phyloP scores from a whole-genome alignment of 2,888 invertebrate species.

The Macrosiphum euphorbiae region DNA sequence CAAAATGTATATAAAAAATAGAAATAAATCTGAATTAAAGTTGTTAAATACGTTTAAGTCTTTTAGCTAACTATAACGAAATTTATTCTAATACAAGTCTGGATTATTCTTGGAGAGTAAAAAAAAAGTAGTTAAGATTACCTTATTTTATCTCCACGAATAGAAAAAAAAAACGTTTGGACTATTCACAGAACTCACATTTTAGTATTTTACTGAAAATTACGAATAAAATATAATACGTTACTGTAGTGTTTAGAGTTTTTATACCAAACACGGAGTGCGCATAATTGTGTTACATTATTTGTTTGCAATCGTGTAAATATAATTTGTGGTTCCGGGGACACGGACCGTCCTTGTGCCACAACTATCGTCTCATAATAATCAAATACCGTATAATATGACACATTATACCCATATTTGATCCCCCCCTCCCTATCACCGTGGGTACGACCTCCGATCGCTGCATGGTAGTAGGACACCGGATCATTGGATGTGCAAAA shows the following conservation, averaged over 20 bases:
- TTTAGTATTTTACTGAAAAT: neutral
- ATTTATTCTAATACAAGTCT: neutral
- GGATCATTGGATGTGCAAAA: neutral
- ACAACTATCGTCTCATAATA: constrained; percentile 42
- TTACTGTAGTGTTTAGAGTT: neutral
- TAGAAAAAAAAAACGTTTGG: neutral
- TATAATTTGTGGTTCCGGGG: constrained; percentile 49
- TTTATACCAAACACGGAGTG: neutral
- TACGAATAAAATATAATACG: neutral
- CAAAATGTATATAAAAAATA: neutral
- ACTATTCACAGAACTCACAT: too few species aligned
- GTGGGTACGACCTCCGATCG: constrained; percentile 30
- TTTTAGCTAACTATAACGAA: neutral
- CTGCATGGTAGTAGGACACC: neutral
- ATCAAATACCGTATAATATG: constrained; percentile 57
- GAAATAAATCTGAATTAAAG: neutral
- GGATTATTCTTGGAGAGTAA: neutral
- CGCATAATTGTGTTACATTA: neutral
- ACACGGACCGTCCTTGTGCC: constrained; percentile 50
- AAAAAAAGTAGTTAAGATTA: neutral
- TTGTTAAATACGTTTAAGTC: neutral
- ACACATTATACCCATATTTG: constrained; percentile 17
- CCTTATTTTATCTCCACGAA: neutral
- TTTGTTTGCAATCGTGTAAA: constrained; percentile 19
- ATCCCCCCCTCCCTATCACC: neutral